Conservation (phyloP, 2,797 vertebrate genomes). For the Bryconaethiops microstoma region DNA sequence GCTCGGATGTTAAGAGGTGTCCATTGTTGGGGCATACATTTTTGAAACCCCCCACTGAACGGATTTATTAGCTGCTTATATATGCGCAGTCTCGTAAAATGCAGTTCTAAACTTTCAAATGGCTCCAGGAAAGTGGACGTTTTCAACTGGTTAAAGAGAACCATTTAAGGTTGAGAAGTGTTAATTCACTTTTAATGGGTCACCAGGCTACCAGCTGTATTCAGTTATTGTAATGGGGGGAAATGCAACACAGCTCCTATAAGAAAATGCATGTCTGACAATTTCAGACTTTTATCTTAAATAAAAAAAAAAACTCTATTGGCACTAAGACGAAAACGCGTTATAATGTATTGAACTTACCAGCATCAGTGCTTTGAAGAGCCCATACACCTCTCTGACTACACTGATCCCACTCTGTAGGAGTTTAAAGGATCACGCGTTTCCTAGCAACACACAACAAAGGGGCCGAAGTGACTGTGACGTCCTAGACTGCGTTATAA, state of each 20-base stretch:
- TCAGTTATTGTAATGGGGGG: not conserved
- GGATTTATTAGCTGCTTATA: constrained; percentile 40
- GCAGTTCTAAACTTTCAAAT: not conserved
- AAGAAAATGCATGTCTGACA: not conserved
- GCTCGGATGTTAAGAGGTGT: constrained; percentile 43
- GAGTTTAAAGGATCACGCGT: constrained; percentile 14
- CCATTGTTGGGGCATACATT: constrained; percentile 40
- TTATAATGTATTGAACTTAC: constrained; percentile 22
- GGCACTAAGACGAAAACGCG: not conserved
- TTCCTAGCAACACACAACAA: constrained; percentile 46
- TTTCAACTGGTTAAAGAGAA: not conserved
- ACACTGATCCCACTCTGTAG: constrained; percentile 13
- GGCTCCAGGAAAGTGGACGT: not conserved
- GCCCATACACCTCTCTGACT: not conserved
- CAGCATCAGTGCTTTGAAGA: constrained; percentile 8
- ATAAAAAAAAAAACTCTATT: not conserved
- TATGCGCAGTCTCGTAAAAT: not conserved
- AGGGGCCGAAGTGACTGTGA: constrained; percentile 6
- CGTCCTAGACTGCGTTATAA: not conserved
- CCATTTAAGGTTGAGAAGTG: not conserved
- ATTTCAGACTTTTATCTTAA: not conserved
- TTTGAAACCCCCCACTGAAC: constrained; percentile 38
- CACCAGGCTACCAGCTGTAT: not conserved
- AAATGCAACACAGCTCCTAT: not conserved
- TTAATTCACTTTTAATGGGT: not conserved